Evolutionary conservation across 2,888 invertebrate genomes (phyloP), one percentile per base, ranked within the genome.

Genomic region (Tyria jacobaeae): DNA sequence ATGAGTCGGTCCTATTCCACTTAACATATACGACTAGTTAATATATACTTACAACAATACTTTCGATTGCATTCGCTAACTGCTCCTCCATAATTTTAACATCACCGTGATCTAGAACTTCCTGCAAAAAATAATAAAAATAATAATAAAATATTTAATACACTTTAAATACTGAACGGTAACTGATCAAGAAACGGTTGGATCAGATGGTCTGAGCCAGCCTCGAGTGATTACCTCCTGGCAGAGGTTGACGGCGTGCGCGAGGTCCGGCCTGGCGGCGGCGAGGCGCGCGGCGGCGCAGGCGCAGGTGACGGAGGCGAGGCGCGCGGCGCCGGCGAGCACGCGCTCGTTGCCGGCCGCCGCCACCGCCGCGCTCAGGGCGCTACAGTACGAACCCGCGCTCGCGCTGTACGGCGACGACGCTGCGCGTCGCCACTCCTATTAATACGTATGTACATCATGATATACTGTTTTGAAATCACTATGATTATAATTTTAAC

Each of bases 51-150:
- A 94, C 94, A 89, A 94, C 94, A 89, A 94, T 94, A 90, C 92
- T 94, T 87, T 94, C 94, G 68, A 94, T 94, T 78, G 94, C 94
- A 80, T 91, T 93, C 72, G 94, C 94, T 83, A 94, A 83, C 78
- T 94, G 94, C 76, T 94, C 94, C 81, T 94, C 94, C 94, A 94
- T 94, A 65, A 94, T 92, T 79, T 94, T 94, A 63, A 94, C 94
- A 78, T 94, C 94, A 55, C 93, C 91, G 71, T 94, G 94, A 75
- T 92, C 93, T 76, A 94, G 76, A 62, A 94, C 94, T 89, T 94
- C 94, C 94, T 94, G 88, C 1, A 85, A 88, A 64, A 64, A 61
- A 60, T 49, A 27, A 37, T 3, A 61, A 21, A 25, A 7, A n/a
- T 25, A 24, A 17, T 10, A n/a, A n/a, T 47, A 1, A 21, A 25